phyloP scores from a whole-genome alignment of 1,140 invertebrate genomes.

The Drosophila persimilis region DNA sequence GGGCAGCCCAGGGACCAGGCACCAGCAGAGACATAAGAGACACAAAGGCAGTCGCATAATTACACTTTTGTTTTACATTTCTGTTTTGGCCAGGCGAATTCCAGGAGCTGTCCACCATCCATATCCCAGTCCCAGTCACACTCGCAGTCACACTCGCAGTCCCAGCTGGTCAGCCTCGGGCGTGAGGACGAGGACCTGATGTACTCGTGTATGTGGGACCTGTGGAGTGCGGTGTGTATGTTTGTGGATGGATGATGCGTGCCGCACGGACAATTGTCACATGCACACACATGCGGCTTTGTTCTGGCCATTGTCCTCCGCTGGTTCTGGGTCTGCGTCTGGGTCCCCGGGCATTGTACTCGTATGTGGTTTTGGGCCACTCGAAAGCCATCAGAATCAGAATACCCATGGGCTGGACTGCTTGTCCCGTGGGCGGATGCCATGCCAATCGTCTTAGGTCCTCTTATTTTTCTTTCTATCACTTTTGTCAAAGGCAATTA shows the following conservation, averaged over 20 bases:
- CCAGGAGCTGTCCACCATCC: conserved; percentile 65
- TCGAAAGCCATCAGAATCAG: conserved; percentile 33
- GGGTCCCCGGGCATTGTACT: neutral
- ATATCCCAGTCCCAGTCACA: conserved; percentile 1
- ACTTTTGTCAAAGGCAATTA: conserved; percentile 73
- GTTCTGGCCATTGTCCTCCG: conserved; percentile 26
- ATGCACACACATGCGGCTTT: conserved; percentile 33
- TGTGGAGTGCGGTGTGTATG: conserved; percentile 19
- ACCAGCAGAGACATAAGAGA: conserved; percentile 15
- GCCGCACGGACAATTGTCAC: conserved; percentile 62
- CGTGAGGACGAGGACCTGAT: conserved; percentile 13
- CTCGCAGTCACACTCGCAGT: neutral
- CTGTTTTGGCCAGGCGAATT: conserved; percentile 46
- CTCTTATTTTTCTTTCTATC: conserved; percentile 10
- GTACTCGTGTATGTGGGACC: neutral
- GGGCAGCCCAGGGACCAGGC: conserved; percentile 23
- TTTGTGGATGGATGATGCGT: conserved; percentile 35
- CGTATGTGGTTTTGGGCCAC: conserved; percentile 34
- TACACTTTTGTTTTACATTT: conserved; percentile 47
- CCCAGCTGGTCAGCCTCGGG: conserved; percentile 56
- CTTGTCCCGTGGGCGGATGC: conserved; percentile 47
- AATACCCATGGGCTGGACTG: conserved; percentile 8
- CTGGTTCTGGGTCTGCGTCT: neutral
- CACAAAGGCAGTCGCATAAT: conserved; percentile 52
- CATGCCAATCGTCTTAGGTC: conserved; percentile 51